Conservation (phyloP, 2,113 vertebrate species). For the Scortum barcoo region DNA sequence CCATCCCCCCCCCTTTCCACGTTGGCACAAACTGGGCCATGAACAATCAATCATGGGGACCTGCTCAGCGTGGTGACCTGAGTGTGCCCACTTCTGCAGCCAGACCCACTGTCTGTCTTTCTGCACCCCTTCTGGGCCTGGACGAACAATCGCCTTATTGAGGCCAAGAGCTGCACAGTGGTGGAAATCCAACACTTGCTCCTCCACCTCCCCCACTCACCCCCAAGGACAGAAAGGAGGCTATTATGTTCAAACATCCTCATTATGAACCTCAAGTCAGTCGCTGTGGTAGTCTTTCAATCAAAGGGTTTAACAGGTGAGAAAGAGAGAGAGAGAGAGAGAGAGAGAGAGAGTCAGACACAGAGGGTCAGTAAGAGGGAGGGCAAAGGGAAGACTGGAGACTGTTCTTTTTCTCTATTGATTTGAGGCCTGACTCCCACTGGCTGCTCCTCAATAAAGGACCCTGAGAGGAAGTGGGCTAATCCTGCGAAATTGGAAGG, state of each 20-base stretch:
- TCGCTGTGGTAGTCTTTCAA: conserved; percentile 74
- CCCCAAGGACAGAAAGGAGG: conserved; percentile 73
- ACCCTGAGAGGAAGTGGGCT: conserved; percentile 81
- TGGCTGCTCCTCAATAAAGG: conserved; percentile 77
- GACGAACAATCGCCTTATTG: conserved; percentile 78
- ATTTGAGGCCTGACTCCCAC: conserved; percentile 79
- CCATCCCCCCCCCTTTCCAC: conserved; percentile 27
- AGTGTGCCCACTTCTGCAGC: conserved; percentile 66
- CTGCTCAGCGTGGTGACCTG: conserved; percentile 69
- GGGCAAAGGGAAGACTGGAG: conserved; percentile 66
- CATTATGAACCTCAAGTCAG: conserved; percentile 79
- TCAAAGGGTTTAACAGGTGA: conserved; percentile 82
- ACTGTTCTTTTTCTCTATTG: conserved; percentile 83
- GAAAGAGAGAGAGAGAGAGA: conserved; percentile 34
- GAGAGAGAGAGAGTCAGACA: conserved; percentile 51
- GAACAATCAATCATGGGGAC: conserved; percentile 66
- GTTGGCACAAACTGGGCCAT: conserved; percentile 63
- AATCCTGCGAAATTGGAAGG: conserved; percentile 83
- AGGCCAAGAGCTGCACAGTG: conserved; percentile 72
- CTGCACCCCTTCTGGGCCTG: conserved; percentile 63
- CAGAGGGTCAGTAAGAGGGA: conserved; percentile 61
- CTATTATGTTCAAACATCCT: conserved; percentile 83
- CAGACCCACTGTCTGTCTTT: conserved; percentile 63
- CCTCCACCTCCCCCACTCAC: conserved; percentile 27
- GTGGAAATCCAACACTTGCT: conserved; percentile 79